phyloP scores from a whole-genome alignment of 2,113 vertebrate genomes.

The Mormyrus iriodes region DNA sequence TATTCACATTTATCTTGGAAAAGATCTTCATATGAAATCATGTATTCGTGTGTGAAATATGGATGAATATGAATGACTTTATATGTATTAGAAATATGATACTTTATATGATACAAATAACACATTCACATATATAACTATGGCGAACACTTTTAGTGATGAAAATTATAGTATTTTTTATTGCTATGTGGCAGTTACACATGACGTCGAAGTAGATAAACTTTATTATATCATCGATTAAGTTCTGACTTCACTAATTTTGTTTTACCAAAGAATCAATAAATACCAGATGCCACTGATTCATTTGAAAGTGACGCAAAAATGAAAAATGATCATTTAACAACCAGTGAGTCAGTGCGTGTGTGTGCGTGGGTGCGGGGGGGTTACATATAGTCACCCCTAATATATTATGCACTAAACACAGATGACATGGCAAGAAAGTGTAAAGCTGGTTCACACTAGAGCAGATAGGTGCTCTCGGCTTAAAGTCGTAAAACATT shows the following conservation, averaged over 20 bases:
- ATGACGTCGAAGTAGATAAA: background rate
- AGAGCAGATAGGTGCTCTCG: background rate
- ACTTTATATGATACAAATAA: background rate
- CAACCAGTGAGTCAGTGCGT: background rate
- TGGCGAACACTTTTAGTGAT: background rate
- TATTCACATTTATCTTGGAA: too few species aligned
- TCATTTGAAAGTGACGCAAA: background rate
- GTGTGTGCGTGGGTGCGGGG: background rate
- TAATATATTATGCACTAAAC: background rate
- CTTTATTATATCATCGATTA: background rate
- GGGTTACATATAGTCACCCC: background rate
- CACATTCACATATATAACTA: background rate
- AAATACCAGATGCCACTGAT: background rate
- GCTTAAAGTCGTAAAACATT: background rate
- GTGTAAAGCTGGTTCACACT: background rate
- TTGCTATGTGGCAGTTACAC: background rate
- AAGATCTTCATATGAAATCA: too few species aligned
- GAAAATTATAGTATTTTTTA: background rate
- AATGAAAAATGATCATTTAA: slow-evolving; percentile 1
- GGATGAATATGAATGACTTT: too few species aligned
- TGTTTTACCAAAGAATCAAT: background rate
- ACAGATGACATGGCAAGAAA: background rate
- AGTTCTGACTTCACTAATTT: background rate
- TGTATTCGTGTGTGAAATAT: too few species aligned
- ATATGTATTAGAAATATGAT: background rate